These are phyloP conservation scores for Drosophila novamexicana DNA, from an alignment of 1,140 invertebrate genomes.

Conservation along the genomic window DNA sequence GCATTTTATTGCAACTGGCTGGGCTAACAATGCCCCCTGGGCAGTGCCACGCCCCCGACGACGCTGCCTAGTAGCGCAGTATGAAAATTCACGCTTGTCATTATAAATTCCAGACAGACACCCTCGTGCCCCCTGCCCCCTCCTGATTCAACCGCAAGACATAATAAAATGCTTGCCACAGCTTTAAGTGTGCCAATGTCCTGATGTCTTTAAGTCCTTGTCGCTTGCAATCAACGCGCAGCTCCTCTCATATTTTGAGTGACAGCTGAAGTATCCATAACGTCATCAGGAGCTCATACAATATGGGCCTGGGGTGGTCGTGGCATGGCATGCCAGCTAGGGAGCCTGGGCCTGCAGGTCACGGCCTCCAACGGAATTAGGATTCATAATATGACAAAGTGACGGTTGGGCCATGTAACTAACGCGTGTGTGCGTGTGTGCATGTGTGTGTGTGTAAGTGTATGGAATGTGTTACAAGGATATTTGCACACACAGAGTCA, in stretches of 20 bases:
- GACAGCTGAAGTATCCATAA: constrained; percentile 78
- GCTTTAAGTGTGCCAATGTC: constrained; percentile 16
- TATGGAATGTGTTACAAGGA: constrained; percentile 44
- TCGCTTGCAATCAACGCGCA: constrained; percentile 56
- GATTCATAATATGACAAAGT: constrained; percentile 79
- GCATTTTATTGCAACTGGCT: constrained; percentile 72
- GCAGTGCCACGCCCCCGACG: constrained; percentile 41
- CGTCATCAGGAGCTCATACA: constrained; percentile 62
- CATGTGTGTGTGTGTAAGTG: constrained; percentile 24
- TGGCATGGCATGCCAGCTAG: neutral
- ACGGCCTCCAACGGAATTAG: constrained; percentile 61
- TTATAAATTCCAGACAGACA: constrained; percentile 60
- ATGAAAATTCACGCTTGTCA: constrained; percentile 78
- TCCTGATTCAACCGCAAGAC: neutral
- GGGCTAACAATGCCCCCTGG: constrained; percentile 70
- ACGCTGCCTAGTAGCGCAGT: constrained; percentile 49
- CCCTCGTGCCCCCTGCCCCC: neutral
- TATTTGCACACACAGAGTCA: constrained; percentile 43
- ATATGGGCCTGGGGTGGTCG: neutral
- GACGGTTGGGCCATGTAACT: constrained; percentile 46
- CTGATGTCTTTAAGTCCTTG: constrained; percentile 30
- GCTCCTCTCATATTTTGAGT: constrained; percentile 57
- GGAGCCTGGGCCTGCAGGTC: constrained; percentile 50
- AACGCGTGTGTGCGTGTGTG: constrained; percentile 19
- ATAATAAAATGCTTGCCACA: constrained; percentile 37